Conservation (phyloP, 2,888 invertebrate species). For the Netelia virgata region DNA sequence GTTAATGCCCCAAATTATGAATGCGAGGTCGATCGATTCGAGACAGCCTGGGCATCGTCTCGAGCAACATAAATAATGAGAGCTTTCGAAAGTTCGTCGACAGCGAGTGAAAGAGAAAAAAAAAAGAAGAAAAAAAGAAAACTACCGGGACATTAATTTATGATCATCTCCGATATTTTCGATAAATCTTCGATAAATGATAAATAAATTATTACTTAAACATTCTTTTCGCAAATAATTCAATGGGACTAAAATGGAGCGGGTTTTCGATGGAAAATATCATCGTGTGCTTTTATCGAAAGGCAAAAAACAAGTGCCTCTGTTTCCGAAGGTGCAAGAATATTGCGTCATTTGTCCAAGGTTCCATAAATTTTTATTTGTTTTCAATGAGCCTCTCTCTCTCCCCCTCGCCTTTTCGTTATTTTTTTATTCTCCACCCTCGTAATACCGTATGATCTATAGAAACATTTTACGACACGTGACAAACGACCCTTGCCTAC, state of each 20-base stretch:
- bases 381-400: slow-evolving; percentile 24
- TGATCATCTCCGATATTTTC: slow-evolving; percentile 31
- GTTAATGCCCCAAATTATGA: slow-evolving; percentile 14
- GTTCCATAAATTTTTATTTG: slow-evolving; percentile 62
- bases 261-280: slow-evolving; percentile 39
- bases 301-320: not conserved
- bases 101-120: not conserved
- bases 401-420: not conserved
- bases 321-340: slow-evolving; percentile 49
- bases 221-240: slow-evolving; percentile 7
- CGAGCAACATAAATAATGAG: slow-evolving; percentile 33
- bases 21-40: slow-evolving; percentile 29
- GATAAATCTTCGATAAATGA: slow-evolving; percentile 45
- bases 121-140: not conserved
- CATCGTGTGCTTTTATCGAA: slow-evolving; percentile 24
- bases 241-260: slow-evolving; percentile 14
- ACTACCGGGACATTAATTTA: slow-evolving; percentile 29
- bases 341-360: slow-evolving; percentile 62
- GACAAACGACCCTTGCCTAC: not conserved
- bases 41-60: slow-evolving; percentile 35
- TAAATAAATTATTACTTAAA: slow-evolving; percentile 46
- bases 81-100: slow-evolving; percentile 21
- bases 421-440: not conserved
- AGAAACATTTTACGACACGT: not conserved
- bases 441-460: not conserved